These are phyloP conservation scores for Ochropleura plecta DNA, from an alignment of 2,888 invertebrate genomes.

Conservation along the genomic window DNA sequence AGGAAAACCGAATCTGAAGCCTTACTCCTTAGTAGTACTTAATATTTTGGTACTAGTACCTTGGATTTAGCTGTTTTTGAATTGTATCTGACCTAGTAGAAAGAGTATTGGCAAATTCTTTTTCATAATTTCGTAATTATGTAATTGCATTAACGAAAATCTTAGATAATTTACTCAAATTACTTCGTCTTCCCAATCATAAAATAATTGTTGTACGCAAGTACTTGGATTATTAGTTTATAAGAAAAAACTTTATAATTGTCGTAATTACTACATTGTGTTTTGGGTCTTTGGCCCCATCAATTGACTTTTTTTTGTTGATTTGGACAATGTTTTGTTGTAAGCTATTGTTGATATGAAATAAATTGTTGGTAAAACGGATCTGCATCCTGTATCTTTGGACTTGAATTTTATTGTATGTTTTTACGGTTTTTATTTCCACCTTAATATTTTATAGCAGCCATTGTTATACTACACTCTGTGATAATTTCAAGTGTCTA, in stretches of 20 bases:
- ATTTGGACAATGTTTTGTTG: conserved; percentile 32
- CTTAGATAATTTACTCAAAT: conserved; percentile 37
- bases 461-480: not conserved
- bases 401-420: conserved; percentile 3
- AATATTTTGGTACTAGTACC: not conserved
- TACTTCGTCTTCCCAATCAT: conserved; percentile 23
- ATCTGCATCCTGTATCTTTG: conserved; percentile 39
- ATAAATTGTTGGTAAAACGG: conserved; percentile 39
- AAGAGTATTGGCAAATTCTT: not conserved
- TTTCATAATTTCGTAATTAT: conserved; percentile 1
- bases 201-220: conserved; percentile 39
- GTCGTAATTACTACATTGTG: conserved; percentile 54
- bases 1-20: not conserved
- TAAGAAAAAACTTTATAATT: conserved; percentile 51
- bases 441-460: not conserved
- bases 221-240: conserved; percentile 36
- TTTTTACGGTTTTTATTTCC: not conserved
- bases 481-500: not conserved
- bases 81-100: not conserved
- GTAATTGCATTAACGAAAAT: conserved; percentile 32
- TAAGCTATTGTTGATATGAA: conserved; percentile 52
- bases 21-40: not conserved
- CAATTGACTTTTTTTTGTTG: conserved; percentile 53
- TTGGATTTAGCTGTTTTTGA: not conserved
- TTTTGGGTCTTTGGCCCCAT: conserved; percentile 45